Base-by-base conservation (phyloP, 2,797 vertebrate species). In the Rhinogobio ventralis region DNA sequence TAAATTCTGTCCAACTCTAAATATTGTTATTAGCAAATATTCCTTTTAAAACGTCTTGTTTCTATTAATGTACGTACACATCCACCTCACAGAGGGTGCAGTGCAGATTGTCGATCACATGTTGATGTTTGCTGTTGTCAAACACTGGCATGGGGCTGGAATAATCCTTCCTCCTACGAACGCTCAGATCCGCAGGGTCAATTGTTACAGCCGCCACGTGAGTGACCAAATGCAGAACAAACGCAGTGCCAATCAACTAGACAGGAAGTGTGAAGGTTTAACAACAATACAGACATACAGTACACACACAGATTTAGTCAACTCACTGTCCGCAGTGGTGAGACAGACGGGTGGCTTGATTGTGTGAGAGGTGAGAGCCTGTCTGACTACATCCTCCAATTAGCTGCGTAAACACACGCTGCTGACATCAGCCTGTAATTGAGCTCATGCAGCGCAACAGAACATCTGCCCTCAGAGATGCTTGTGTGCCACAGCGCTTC, bases 61-160 rank as follows among this genome's bases (percentile, higher is more conserved):
- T 39, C 6, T 69, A 14, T 7, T 45, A 11, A 8, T 80, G 68
- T 89, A 94, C 95, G 17, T 94, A 96, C 94, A 95, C 94, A 1
- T 90, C 89, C 33, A 92, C 90, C 57, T 96, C 93, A 89, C 95
- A 96, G 8, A 96, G 85, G 53, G 93, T 93, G 86, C 95, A 96
- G 51, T 93, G 92, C n/a, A 93, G 93, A 89, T 96, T 93, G 87
- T 95, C 91, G 84, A 96, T 95, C 53, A 95, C 94, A 0, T 93
- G 93, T 0, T 84, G 33, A 14, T 94, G 93, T 85, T 95, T 95
- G 28, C 86, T 90, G 78, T 93, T 90, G 88, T 96, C 91, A 14
- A 96, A 96, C 20, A 88, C n/a, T 0, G 93, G 91, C 94, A 94
- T 19, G 1, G 93, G 91, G 42, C 86, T 89, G 17, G 89, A 89